Conservation (phyloP, 2,113 vertebrate species). For the Psilopogon haemacephalus region DNA sequence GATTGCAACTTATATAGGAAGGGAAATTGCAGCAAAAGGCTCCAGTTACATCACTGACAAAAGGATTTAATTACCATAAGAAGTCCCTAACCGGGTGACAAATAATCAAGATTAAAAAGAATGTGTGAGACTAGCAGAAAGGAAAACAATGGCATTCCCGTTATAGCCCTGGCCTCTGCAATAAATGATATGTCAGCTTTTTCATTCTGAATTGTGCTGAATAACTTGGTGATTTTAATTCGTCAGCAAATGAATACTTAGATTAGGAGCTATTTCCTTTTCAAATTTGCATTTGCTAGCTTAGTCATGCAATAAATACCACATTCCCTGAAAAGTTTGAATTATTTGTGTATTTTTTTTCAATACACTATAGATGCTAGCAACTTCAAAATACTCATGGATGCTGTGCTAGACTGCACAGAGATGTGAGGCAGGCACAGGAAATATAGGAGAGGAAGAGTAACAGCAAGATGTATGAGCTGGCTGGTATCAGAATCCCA, state of each 20-base stretch:
- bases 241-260: conserved; percentile 63
- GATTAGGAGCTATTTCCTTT: conserved; percentile 59
- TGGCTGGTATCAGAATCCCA: not conserved
- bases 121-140: conserved; percentile 70
- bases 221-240: conserved; percentile 67
- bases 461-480: not conserved
- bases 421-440: not conserved
- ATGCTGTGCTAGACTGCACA: not conserved
- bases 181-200: conserved; percentile 69
- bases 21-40: conserved; percentile 41
- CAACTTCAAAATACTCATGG: not conserved
- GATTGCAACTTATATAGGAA: conserved; percentile 56
- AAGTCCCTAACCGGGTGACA: conserved; percentile 46
- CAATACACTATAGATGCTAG: not conserved
- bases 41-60: conserved; percentile 50
- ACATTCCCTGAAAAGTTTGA: not conserved
- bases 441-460: not conserved
- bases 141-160: conserved; percentile 60
- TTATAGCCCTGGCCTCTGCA: conserved; percentile 59
- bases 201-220: conserved; percentile 64
- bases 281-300: conserved; percentile 28
- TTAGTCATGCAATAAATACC: conserved; percentile 45
- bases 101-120: conserved; percentile 69
- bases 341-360: not conserved
- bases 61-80: conserved; percentile 66